These are phyloP conservation scores for Pharmacophagus antenor DNA, from an alignment of 2,888 invertebrate species.

Conservation along the genomic window DNA sequence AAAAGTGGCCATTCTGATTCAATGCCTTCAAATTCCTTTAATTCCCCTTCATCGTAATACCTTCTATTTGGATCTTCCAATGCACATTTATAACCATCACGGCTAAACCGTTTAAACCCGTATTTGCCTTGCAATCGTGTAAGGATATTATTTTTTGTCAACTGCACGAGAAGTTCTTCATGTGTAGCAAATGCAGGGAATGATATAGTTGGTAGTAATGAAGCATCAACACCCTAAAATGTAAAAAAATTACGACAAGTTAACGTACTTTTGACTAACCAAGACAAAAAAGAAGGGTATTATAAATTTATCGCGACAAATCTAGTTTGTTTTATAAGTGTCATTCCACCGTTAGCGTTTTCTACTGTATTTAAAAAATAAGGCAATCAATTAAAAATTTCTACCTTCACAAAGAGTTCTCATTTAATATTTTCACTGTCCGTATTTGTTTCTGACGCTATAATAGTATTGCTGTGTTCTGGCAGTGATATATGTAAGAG, in stretches of 20 bases:
- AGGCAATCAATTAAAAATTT: no score
- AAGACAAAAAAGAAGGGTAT: no score
- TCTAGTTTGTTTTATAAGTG: no score
- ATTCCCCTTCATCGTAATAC: constrained; percentile 94
- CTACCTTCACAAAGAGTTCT: no score
- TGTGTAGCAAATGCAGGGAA: constrained; percentile 99
- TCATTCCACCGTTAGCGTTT: no score
- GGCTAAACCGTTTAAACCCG: constrained; percentile 95
- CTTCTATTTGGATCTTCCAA: constrained; percentile 89
- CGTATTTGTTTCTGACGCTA: no score
- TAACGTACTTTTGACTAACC: no score
- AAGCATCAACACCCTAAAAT: constrained; percentile 93
- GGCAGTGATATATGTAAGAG: no score
- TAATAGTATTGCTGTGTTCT: no score
- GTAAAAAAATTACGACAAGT: background rate
- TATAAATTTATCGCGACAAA: no score
- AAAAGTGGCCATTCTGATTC: constrained; percentile 99
- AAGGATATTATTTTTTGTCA: constrained; percentile 92
- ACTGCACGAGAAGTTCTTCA: constrained; percentile 91
- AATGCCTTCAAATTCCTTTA: constrained; percentile 96
- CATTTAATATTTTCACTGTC: no score
- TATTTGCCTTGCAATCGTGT: constrained; percentile 91
- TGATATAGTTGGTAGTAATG: constrained; percentile 94
- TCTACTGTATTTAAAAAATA: no score
- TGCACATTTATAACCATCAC: constrained; percentile 96